These are phyloP conservation scores for Oxycera nigricornis DNA, from an alignment of 2,888 invertebrate species.

Conservation along the genomic window DNA sequence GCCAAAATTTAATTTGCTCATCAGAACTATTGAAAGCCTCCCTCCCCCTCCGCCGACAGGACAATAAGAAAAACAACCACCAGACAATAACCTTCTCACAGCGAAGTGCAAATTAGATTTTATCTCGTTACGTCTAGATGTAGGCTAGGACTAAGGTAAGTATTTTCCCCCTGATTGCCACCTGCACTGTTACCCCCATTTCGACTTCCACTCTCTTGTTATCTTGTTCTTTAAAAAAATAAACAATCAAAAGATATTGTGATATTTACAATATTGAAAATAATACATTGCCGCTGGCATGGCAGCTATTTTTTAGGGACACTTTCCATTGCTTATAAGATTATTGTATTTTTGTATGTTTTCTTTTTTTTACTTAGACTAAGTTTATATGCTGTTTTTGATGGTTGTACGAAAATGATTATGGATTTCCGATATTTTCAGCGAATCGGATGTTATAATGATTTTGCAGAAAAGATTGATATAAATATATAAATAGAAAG, in stretches of 20 bases:
- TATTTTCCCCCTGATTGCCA: neutral
- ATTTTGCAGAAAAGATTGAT: slow-evolving; percentile 45
- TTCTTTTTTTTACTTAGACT: too few relatives aligned
- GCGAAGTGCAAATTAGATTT: slow-evolving; percentile 39
- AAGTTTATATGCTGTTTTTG: slow-evolving; percentile 49
- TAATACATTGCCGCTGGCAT: too few relatives aligned
- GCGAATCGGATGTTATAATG: slow-evolving; percentile 50
- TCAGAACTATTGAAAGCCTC: neutral
- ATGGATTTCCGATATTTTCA: slow-evolving; percentile 29
- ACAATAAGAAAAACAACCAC: neutral
- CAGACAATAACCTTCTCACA: slow-evolving; percentile 22
- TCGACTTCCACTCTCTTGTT: neutral
- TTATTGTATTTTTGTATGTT: slow-evolving; percentile 42
- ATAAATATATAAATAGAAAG: slow-evolving; percentile 48
- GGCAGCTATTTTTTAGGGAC: slow-evolving; percentile 27
- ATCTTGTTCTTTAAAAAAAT: slow-evolving; percentile 29
- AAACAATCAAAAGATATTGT: slow-evolving; percentile 43
- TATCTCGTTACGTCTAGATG: slow-evolving; percentile 7
- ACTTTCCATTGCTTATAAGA: slow-evolving; percentile 6
- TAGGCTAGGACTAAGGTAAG: slow-evolving; percentile 30
- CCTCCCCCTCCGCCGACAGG: neutral
- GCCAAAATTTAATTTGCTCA: slow-evolving; percentile 31
- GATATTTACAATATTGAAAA: slow-evolving; percentile 48
- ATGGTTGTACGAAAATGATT: slow-evolving; percentile 58
- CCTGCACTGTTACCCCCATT: neutral